Evolutionary conservation across 2,797 vertebrate genomes (phyloP).

Genomic region (Botia almorhae): DNA sequence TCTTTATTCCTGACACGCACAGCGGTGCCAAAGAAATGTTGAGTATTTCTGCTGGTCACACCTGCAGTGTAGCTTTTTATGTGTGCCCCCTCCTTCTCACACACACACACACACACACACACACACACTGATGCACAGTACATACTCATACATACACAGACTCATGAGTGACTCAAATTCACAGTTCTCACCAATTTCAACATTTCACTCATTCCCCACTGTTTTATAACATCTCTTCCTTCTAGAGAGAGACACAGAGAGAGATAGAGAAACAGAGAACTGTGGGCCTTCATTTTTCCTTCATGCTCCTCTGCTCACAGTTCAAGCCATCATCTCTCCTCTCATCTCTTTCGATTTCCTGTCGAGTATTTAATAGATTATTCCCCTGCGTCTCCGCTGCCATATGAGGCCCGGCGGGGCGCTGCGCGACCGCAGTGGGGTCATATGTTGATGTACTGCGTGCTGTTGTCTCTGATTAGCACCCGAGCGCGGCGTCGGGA

Average conservation of each 20-base stretch:
- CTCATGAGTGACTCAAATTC: conserved; percentile 5
- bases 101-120: conserved; percentile 1
- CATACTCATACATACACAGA: conserved; percentile 10
- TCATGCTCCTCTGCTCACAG: conserved; percentile 58
- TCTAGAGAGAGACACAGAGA: conserved; percentile 15
- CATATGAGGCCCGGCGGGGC: conserved; percentile 24
- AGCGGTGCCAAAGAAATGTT: conserved; percentile 23
- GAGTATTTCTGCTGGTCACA: conserved; percentile 42
- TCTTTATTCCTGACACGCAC: conserved; percentile 55
- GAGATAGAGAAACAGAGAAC: conserved; percentile 13
- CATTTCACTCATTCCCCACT: conserved; percentile 48
- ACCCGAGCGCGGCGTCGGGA: conserved; percentile 40
- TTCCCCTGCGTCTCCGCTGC: conserved; percentile 51
- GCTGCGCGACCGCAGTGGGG: conserved; percentile 33
- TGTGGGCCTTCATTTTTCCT: conserved; percentile 58
- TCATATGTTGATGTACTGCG: conserved; percentile 47
- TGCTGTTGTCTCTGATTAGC: conserved; percentile 48
- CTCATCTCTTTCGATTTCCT: conserved; percentile 62
- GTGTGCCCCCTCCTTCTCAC: not conserved
- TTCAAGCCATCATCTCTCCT: conserved; percentile 59
- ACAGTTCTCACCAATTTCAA: conserved; percentile 3
- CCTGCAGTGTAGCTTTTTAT: conserved; percentile 31
- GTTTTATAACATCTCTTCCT: conserved; percentile 45
- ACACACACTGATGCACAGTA: conserved; percentile 11
- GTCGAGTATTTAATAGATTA: conserved; percentile 63